A percentile compares a stretch with the other conserved stretches of the same genome.
These are phyloP conservation scores for Leuciscus idus DNA, from an alignment of 2,113 vertebrate species.

Conservation along the genomic window DNA sequence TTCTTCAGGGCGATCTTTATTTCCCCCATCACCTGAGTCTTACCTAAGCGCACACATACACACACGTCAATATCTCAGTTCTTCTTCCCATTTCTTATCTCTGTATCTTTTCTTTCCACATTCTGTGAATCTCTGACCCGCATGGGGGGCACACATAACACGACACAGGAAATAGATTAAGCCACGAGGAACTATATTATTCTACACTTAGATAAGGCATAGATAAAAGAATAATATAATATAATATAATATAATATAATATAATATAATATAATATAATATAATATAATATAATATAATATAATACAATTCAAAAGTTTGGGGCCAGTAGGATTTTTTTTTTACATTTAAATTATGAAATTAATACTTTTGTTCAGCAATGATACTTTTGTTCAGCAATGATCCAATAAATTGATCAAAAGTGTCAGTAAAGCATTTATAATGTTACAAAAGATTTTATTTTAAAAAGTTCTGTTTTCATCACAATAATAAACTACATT, in stretches of 20 bases:
- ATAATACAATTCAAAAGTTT: neutral
- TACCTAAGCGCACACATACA: constrained; percentile 75
- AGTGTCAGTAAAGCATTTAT: no score
- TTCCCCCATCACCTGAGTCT: constrained; percentile 97
- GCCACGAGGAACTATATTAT: neutral
- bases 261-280: neutral
- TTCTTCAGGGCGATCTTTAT: constrained; percentile 98
- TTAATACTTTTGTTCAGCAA: no score
- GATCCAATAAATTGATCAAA: no score
- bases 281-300: neutral
- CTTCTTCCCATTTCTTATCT: neutral
- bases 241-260: neutral
- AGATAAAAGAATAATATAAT: neutral
- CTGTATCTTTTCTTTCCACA: neutral
- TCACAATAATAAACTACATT: no score
- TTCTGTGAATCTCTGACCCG: neutral
- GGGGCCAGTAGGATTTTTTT: no score
- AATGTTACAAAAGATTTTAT: no score
- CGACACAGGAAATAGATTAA: neutral
- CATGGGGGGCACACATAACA: neutral
- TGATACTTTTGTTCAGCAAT: no score
- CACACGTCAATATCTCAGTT: constrained; percentile 12
- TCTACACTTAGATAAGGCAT: neutral
- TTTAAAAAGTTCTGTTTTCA: no score
- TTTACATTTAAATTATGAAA: no score